Evolutionary conservation across 2,888 invertebrate genomes (phyloP).

Genomic region (Troglohyphantes excavatus): DNA sequence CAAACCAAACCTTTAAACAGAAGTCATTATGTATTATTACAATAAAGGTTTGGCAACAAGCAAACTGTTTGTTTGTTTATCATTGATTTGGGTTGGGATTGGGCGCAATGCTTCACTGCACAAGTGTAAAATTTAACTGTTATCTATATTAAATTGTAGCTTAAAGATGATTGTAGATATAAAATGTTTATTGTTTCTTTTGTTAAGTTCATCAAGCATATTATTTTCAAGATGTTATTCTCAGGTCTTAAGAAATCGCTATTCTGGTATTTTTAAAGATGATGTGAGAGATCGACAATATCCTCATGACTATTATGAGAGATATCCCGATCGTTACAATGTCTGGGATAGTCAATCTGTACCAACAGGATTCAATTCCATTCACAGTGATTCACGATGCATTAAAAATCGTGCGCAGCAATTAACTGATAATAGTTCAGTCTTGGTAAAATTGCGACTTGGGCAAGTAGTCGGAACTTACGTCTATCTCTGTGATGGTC

Average conservation of each 20-base stretch:
- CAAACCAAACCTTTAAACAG: too few species aligned
- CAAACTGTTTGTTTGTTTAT: not conserved
- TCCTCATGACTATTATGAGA: slow-evolving; percentile 45
- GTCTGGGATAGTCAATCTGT: not conserved
- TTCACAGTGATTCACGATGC: slow-evolving; percentile 66
- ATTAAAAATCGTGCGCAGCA: slow-evolving; percentile 27
- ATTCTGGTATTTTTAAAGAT: slow-evolving; percentile 35
- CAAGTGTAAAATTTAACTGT: not conserved
- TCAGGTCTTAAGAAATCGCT: slow-evolving; percentile 51
- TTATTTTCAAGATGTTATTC: not conserved
- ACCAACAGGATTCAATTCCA: slow-evolving; percentile 27
- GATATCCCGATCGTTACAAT: slow-evolving; percentile 55
- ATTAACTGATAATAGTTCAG: slow-evolving; percentile 2
- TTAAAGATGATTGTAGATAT: not conserved
- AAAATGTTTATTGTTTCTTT: not conserved
- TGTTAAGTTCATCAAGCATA: not conserved
- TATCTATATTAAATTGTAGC: not conserved
- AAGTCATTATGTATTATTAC: too few species aligned
- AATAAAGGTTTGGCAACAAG: not conserved
- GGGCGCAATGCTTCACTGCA: not conserved
- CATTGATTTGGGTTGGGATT: not conserved
- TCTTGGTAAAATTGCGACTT: slow-evolving; percentile 46
- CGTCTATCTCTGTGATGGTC: slow-evolving; percentile 79
- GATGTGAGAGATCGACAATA: slow-evolving; percentile 40
- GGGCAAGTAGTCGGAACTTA: slow-evolving; percentile 68